phyloP scores from a whole-genome alignment of 2,888 invertebrate genomes.

The Apodemia mormo region DNA sequence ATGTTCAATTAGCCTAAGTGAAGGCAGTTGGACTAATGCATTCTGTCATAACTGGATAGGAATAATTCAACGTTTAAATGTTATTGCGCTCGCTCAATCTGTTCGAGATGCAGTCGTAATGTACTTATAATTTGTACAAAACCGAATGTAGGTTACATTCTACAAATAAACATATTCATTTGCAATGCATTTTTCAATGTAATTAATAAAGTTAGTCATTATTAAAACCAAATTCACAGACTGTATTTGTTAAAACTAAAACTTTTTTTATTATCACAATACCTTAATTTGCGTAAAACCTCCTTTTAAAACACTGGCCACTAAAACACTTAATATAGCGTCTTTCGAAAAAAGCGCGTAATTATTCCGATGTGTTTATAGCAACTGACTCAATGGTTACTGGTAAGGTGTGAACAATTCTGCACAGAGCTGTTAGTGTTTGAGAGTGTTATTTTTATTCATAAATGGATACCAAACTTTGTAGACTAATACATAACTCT shows the following conservation, averaged over 20 bases:
- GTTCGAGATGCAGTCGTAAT: conserved; percentile 38
- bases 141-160: conserved; percentile 56
- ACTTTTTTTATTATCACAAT: neutral
- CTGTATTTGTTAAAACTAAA: too few species aligned
- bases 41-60: conserved; percentile 21
- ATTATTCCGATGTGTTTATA: conserved; percentile 53
- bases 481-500: conserved; percentile 8
- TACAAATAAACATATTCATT: conserved; percentile 42
- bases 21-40: conserved; percentile 16
- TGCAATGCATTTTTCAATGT: neutral
- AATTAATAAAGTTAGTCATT: neutral
- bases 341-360: conserved; percentile 52
- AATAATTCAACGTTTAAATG: conserved; percentile 27
- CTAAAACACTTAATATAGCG: conserved; percentile 36
- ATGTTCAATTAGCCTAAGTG: conserved; percentile 17
- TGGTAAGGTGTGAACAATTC: conserved; percentile 64
- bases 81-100: conserved; percentile 27
- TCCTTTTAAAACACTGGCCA: conserved; percentile 3
- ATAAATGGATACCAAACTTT: conserved; percentile 28
- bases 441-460: conserved; percentile 68
- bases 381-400: conserved; percentile 56
- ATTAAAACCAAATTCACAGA: too few species aligned
- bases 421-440: conserved; percentile 46
- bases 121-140: conserved; percentile 55
- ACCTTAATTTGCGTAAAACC: conserved; percentile 14